phyloP scores from a whole-genome alignment of 23 tunicate genomes.

The Oikopleura dioica region DNA sequence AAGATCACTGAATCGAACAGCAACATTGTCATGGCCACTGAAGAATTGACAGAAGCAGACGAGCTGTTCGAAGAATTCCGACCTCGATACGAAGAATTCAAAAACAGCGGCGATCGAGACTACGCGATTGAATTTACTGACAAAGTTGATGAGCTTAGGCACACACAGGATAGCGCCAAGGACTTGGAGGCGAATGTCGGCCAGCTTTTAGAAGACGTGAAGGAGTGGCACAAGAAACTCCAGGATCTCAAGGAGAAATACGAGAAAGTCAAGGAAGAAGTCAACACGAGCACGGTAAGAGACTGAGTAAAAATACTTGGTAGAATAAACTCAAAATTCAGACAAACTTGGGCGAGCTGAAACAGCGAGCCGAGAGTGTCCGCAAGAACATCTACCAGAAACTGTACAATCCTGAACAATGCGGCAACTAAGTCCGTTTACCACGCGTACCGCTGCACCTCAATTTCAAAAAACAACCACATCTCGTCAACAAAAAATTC shows the following conservation, averaged over 20 bases:
- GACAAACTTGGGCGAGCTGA: neutral
- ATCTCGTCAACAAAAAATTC: neutral
- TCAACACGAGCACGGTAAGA: neutral
- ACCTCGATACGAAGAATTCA: neutral
- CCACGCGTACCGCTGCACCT: neutral
- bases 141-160: neutral
- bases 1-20: neutral
- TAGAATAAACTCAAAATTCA: neutral
- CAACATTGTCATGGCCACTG: neutral
- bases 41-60: neutral
- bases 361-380: neutral
- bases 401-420: neutral
- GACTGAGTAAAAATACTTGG: neutral
- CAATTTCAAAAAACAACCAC: neutral
- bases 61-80: neutral
- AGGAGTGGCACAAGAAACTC: neutral
- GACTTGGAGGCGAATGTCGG: neutral
- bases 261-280: neutral
- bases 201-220: neutral
- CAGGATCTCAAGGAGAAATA: neutral
- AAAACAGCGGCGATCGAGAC: neutral
- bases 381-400: neutral
- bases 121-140: neutral
- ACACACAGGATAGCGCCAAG: neutral
- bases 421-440: neutral